Conservation (phyloP, 2,888 invertebrate species). For the Stenolophus ochropezus region DNA sequence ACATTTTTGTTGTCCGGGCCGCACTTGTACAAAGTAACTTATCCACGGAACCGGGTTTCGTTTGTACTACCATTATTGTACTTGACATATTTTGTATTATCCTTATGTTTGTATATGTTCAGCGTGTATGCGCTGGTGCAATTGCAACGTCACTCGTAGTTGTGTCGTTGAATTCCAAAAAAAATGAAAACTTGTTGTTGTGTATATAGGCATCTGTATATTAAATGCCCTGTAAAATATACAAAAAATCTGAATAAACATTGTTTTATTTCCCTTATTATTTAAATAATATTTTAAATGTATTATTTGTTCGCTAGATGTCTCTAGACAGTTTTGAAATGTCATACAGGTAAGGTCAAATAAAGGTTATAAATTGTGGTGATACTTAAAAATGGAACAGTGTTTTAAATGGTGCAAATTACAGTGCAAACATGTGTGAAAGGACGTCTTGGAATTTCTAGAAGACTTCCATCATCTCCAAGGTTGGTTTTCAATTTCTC, state of each 20-base stretch:
- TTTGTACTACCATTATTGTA: slow-evolving; percentile 57
- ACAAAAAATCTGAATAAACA: slow-evolving; percentile 61
- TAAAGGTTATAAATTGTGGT: background rate
- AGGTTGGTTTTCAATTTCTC: slow-evolving; percentile 32
- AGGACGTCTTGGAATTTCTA: background rate
- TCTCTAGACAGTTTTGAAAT: slow-evolving; percentile 43
- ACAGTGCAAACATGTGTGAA: background rate
- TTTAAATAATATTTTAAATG: background rate
- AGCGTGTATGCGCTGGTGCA: slow-evolving; percentile 51
- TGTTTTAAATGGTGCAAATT: background rate
- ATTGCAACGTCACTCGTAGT: slow-evolving; percentile 53
- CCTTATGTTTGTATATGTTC: slow-evolving; percentile 57
- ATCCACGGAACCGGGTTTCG: slow-evolving; percentile 57
- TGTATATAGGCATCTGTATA: slow-evolving; percentile 69
- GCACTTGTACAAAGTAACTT: slow-evolving; percentile 56
- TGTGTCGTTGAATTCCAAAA: slow-evolving; percentile 48
- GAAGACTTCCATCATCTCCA: slow-evolving; percentile 7
- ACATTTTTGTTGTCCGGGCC: slow-evolving; percentile 32
- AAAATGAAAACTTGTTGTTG: slow-evolving; percentile 69
- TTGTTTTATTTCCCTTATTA: slow-evolving; percentile 47
- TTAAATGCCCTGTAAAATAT: slow-evolving; percentile 71
- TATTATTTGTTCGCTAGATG: slow-evolving; percentile 56
- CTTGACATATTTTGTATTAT: slow-evolving; percentile 58
- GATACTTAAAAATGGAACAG: background rate
- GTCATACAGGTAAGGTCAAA: background rate